phyloP scores from a whole-genome alignment of 2,888 invertebrate species.

The Andrena fulva region DNA sequence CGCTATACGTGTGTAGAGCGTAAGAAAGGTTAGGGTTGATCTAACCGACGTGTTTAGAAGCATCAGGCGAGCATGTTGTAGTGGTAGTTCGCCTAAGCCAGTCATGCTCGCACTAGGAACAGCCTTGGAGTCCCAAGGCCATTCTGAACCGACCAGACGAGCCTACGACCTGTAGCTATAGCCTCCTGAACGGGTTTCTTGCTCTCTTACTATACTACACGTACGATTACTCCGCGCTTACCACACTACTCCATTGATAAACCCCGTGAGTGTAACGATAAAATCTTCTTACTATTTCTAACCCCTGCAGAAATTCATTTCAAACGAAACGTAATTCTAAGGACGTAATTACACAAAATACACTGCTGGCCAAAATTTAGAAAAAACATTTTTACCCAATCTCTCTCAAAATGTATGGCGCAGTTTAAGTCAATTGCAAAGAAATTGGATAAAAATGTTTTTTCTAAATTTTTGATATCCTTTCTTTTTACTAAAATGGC shows the following conservation, averaged over 20 bases:
- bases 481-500: too few relatives aligned
- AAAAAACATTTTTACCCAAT: too few relatives aligned
- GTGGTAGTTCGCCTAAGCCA: constrained; percentile 73
- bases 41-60: constrained; percentile 80
- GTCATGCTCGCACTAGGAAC: constrained; percentile 56
- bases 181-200: constrained; percentile 16
- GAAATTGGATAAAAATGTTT: too few relatives aligned
- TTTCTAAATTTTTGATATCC: too few relatives aligned
- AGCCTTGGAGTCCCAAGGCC: constrained; percentile 68
- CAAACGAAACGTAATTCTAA: too few relatives aligned
- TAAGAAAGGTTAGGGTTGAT: constrained; percentile 75
- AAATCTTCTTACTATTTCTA: not conserved
- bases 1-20: constrained; percentile 31
- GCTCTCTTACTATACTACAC: constrained; percentile 16
- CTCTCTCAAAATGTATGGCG: too few relatives aligned
- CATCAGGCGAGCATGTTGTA: constrained; percentile 79
- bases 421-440: too few relatives aligned
- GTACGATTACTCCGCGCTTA: constrained; percentile 1
- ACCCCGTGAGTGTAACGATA: not conserved
- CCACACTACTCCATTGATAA: constrained; percentile 19
- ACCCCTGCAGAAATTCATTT: not conserved
- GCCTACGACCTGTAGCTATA: constrained; percentile 49
- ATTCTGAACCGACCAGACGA: constrained; percentile 63
- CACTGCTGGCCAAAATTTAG: too few relatives aligned
- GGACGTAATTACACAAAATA: too few relatives aligned